Evolutionary conservation across 2,888 invertebrate species (phyloP).

Genomic region (Sycophila texana): DNA sequence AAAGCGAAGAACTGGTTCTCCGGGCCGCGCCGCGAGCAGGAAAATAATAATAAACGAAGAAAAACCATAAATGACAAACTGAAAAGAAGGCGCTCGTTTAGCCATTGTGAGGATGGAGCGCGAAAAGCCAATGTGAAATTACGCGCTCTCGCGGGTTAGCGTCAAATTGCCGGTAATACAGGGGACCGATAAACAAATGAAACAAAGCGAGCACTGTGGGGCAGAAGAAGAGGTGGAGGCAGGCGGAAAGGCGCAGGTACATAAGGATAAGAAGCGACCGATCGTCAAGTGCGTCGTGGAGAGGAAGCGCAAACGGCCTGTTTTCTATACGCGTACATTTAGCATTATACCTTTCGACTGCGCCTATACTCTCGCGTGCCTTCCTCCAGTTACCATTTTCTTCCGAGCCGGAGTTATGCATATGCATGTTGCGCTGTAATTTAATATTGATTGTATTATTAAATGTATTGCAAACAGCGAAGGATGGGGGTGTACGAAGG

Average conservation of each 20-base stretch:
- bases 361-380: slow-evolving; percentile 20
- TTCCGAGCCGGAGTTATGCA: too few species aligned
- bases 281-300: background rate
- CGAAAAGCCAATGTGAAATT: slow-evolving; percentile 74
- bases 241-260: background rate
- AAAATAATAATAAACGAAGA: too few species aligned
- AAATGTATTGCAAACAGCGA: too few species aligned
- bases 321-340: background rate
- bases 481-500: too few species aligned
- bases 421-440: too few species aligned
- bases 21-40: too few species aligned
- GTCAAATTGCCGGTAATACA: slow-evolving; percentile 73
- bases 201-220: slow-evolving; percentile 64
- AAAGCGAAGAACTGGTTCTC: too few species aligned
- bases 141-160: slow-evolving; percentile 69
- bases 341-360: background rate
- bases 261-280: background rate
- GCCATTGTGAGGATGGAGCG: slow-evolving; percentile 30
- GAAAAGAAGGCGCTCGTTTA: too few species aligned
- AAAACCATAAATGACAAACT: too few species aligned
- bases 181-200: slow-evolving; percentile 73
- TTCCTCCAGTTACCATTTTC: slow-evolving; percentile 33
- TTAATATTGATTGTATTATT: too few species aligned
- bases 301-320: background rate
- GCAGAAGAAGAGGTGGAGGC: background rate